Conservation (phyloP, 2,888 invertebrate genomes). For the Allygus modestus region DNA sequence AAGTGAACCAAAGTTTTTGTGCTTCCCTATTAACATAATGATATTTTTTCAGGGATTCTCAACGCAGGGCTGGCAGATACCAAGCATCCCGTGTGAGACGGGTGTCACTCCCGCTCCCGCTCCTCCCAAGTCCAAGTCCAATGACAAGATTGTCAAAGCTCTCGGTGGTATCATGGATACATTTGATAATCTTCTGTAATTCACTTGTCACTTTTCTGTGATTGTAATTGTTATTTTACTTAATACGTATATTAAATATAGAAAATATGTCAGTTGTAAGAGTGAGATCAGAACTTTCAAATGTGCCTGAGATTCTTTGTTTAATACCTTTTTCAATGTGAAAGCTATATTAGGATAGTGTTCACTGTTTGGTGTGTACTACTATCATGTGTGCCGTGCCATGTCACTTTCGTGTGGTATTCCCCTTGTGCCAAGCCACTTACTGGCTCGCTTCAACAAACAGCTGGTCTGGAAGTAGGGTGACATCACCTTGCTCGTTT, state of each 20-base stretch:
- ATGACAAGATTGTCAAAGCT: slow-evolving; percentile 60
- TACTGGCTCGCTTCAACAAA: no score
- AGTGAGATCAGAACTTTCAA: neutral
- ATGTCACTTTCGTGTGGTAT: no score
- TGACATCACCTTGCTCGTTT: no score
- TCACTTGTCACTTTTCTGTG: neutral
- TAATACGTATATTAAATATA: slow-evolving; percentile 15
- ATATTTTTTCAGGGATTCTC: slow-evolving; percentile 71
- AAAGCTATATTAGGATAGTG: no score
- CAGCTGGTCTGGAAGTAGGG: no score
- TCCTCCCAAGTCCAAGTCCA: slow-evolving; percentile 39
- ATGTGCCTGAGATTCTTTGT: no score
- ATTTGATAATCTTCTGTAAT: slow-evolving; percentile 62
- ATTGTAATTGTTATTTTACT: slow-evolving; percentile 16
- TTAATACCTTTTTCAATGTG: no score
- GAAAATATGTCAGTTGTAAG: neutral
- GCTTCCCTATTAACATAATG: no score
- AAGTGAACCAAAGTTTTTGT: no score
- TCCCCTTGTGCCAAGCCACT: no score
- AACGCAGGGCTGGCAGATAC: slow-evolving; percentile 72
- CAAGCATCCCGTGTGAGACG: slow-evolving; percentile 72
- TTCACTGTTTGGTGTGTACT: no score
- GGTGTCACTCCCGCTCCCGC: slow-evolving; percentile 67
- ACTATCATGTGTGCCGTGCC: no score
- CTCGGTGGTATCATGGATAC: slow-evolving; percentile 61